Base-by-base conservation (phyloP, 2,888 invertebrate species). In the Cheilosia variabilis region DNA sequence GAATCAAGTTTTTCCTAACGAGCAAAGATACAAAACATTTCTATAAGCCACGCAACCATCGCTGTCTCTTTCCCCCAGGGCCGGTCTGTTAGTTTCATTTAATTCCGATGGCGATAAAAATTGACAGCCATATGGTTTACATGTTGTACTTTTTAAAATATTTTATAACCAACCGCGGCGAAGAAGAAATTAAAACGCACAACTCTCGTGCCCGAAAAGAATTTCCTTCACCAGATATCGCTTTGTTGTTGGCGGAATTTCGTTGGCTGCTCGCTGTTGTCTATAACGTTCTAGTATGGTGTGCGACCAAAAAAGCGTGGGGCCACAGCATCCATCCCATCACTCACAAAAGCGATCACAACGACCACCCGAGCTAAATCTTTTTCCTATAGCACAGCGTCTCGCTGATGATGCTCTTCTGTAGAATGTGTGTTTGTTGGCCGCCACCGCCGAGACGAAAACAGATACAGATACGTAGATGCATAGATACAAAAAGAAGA, bases 321-420 rank as follows among this genome's bases (percentile, higher is more conserved):
- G 80, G 75, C 55, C 65, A 58, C 69, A 76, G 60, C 60, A 86
- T 80, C 86, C 62, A 69, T 55, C 76, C 57, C 81, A 77, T 77
- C 81, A 68, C 62, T 86, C 86, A 77, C 57, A 72, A 86, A 80
- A 80, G 55, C 80, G 55, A 84, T 79, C 80, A 73, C 73, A 17
- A 77, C 80, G 81, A 86, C 86, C 86, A 86, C 86, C 86, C 86
- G 86, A 86, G 76, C 86, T 86, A 86, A 86, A 81, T 86, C 72
- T 77, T 77, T 62, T 81, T 72, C 68, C 86, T 81, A 72, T 80
- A 72, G 41, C 52, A 76, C 58, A 31, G 6, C 27, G 19, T 57
- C 58, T 65, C 37, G 24, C 41, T n/a, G 43, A 52, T n/a, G 43
- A 52, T 69, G 69, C 43, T 17, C 43, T 10, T 50, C 57, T 57